Conservation (phyloP, 2,113 vertebrate genomes). For the Procavia capensis region DNA sequence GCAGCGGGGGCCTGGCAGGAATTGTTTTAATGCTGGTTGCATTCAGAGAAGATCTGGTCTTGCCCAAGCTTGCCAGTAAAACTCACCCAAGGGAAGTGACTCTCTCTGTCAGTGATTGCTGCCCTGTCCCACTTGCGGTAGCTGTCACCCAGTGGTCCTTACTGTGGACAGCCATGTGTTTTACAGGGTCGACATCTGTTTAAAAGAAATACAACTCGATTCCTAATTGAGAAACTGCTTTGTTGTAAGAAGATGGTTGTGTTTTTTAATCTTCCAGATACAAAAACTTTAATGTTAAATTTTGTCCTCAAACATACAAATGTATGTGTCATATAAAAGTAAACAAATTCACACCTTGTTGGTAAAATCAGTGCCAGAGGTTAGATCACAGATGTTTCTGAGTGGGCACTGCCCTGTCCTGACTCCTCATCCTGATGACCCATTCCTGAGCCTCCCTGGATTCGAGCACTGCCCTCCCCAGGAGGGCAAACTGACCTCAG, state of each 20-base stretch:
- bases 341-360: not conserved
- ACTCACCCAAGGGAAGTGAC: not conserved
- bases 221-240: not conserved
- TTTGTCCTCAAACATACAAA: not conserved
- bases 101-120: too few relatives aligned
- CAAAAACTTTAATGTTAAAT: not conserved
- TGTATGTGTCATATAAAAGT: not conserved
- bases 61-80: constrained; percentile 9
- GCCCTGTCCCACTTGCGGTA: too few relatives aligned
- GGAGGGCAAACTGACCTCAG: not conserved
- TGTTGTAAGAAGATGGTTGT: not conserved
- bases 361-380: not conserved
- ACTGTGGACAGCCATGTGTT: not conserved
- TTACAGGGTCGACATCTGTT: not conserved
- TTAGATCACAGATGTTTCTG: not conserved
- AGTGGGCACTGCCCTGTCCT: too few relatives aligned
- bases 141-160: not conserved
- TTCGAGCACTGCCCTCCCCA: rapidly evolving
- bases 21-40: not conserved
- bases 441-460: not conserved
- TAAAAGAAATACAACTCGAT: not conserved
- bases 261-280: not conserved
- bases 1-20: not conserved
- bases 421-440: rapidly evolving
- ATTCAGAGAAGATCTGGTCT: not conserved